These are phyloP conservation scores for Leptopilina drosophilae DNA, from an alignment of 2,888 invertebrate genomes.

Conservation along the genomic window DNA sequence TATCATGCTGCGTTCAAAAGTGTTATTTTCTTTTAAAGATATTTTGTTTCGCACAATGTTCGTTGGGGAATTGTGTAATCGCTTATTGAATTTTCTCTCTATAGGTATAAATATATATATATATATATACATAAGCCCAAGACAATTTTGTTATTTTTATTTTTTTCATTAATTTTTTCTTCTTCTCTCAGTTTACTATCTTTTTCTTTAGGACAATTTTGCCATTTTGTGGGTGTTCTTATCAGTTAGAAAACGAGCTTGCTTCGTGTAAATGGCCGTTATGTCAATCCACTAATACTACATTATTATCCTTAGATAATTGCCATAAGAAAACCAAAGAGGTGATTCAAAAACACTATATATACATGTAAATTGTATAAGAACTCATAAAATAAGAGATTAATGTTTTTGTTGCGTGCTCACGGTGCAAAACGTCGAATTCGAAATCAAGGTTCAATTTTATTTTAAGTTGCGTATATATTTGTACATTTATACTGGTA, in stretches of 20 bases:
- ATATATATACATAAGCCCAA: background rate
- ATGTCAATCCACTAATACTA: constrained; percentile 13
- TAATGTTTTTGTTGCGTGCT: background rate
- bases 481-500: too few relatives aligned
- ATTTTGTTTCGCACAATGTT: constrained; percentile 15
- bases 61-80: constrained; percentile 18
- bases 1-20: constrained; percentile 3
- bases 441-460: background rate
- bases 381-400: background rate
- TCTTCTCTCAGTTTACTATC: background rate
- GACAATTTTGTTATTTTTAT: too few relatives aligned
- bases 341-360: background rate
- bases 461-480: background rate
- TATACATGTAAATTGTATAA: background rate
- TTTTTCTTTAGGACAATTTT: background rate
- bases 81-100: background rate
- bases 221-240: constrained; percentile 25
- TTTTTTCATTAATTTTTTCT: too few relatives aligned
- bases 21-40: background rate
- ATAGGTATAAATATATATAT: too few relatives aligned
- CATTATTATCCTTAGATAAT: constrained; percentile 35
- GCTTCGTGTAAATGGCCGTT: background rate
- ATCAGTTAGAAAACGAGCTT: constrained; percentile 10
- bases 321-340: background rate
- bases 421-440: background rate